A percentile compares a stretch with the other conserved stretches of the same genome.
Conservation (phyloP, 2,888 invertebrate genomes). For the Iselma pallidipennis region DNA sequence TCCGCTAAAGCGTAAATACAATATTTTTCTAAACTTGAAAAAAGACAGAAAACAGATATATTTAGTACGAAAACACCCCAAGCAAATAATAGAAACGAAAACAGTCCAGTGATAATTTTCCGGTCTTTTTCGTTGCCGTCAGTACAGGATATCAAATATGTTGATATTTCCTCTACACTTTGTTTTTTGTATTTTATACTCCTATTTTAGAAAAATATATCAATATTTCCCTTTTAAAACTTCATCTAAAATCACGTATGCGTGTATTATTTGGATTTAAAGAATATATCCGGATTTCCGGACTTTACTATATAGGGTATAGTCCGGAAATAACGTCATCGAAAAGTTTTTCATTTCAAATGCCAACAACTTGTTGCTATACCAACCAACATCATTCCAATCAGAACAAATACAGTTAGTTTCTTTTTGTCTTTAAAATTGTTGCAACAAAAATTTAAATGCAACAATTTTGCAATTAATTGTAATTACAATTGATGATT, state of each 20-base stretch:
- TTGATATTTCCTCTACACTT: background rate
- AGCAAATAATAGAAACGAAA: constrained; percentile 21
- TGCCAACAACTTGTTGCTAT: constrained; percentile 10
- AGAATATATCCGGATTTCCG: constrained; percentile 1
- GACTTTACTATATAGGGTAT: background rate
- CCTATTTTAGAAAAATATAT: constrained; percentile 2
- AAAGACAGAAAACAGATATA: constrained; percentile 11
- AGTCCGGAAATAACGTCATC: constrained; percentile 1
- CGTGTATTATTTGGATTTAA: background rate
- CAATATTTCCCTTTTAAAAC: constrained; percentile 6
- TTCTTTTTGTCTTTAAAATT: background rate
- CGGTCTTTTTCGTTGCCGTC: constrained; percentile 5
- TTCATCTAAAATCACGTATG: constrained; percentile 8
- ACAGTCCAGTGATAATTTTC: constrained; percentile 24
- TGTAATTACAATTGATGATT: constrained; percentile 1
- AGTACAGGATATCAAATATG: constrained; percentile 1
- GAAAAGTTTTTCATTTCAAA: background rate
- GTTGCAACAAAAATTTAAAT: background rate
- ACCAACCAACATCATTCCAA: background rate
- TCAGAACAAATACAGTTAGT: background rate
- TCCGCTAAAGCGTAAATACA: constrained; percentile 38
- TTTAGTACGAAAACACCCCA: constrained; percentile 13
- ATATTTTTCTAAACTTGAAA: background rate
- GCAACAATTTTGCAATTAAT: background rate
- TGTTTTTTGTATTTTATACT: constrained; percentile 4